Evolutionary conservation across 2,113 vertebrate species (phyloP).

Genomic region (Furnarius figulus): DNA sequence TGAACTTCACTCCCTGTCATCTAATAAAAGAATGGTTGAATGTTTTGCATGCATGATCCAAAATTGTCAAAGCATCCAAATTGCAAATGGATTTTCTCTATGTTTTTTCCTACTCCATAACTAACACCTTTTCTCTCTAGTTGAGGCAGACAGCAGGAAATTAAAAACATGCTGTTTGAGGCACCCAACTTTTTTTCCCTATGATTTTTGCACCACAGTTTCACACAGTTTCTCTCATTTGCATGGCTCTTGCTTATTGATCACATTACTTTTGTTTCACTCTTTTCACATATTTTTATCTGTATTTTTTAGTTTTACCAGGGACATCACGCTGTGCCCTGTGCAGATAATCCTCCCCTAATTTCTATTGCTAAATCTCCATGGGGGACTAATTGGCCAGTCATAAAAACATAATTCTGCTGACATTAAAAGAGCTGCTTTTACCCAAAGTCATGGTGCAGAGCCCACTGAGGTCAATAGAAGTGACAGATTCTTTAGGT

Average conservation of each 20-base stretch:
- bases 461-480: not conserved
- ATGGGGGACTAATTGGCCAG: not conserved
- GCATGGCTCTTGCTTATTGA: conserved; percentile 22
- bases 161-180: conserved; percentile 2
- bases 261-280: not conserved
- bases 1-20: conserved; percentile 69
- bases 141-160: conserved; percentile 19
- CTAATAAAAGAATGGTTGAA: conserved; percentile 71
- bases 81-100: conserved; percentile 66
- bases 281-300: not conserved
- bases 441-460: not conserved
- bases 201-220: conserved; percentile 35
- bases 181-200: not conserved
- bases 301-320: not conserved
- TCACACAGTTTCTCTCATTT: conserved; percentile 19
- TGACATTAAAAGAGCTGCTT: not conserved
- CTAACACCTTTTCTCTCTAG: conserved; percentile 26
- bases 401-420: not conserved
- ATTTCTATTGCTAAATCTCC: not conserved
- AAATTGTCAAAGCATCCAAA: conserved; percentile 82
- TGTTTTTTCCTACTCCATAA: conserved; percentile 54
- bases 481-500: not conserved
- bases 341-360: not conserved
- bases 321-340: not conserved
- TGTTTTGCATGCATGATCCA: conserved; percentile 82